These are phyloP conservation scores for Pollenia angustigena DNA, from an alignment of 2,888 invertebrate species.

Conservation along the genomic window DNA sequence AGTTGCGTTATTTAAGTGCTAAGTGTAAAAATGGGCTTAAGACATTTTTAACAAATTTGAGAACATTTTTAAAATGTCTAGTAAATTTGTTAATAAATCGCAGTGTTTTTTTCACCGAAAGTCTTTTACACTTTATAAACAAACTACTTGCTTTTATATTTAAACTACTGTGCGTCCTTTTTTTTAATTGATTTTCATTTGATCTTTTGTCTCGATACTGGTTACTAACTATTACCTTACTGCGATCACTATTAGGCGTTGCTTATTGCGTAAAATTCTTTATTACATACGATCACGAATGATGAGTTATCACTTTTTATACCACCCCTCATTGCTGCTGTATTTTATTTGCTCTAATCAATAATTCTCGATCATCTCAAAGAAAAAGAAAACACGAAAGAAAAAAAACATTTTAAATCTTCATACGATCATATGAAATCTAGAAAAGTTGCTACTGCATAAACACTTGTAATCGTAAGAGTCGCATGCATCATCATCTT, in stretches of 20 bases:
- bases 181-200: slow-evolving; percentile 6
- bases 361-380: slow-evolving; percentile 36
- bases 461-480: slow-evolving; percentile 31
- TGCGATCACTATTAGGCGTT: slow-evolving; percentile 62
- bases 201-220: neutral
- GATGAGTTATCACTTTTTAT: slow-evolving; percentile 73
- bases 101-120: too few species aligned
- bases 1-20: too few species aligned
- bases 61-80: too few species aligned
- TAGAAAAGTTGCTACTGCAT: slow-evolving; percentile 36
- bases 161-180: neutral
- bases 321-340: slow-evolving; percentile 44
- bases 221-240: neutral
- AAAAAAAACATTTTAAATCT: neutral
- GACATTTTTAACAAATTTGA: too few species aligned
- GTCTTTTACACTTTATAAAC: too few species aligned
- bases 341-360: slow-evolving; percentile 47
- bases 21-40: too few species aligned
- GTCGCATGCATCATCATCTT: slow-evolving; percentile 18
- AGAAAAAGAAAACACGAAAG: neutral
- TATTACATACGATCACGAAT: slow-evolving; percentile 61
- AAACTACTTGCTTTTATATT: too few species aligned
- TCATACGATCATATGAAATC: neutral
- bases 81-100: too few species aligned
- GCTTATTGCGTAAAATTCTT: slow-evolving; percentile 69